Evolutionary conservation across 2,888 invertebrate genomes (phyloP), one percentile per base, ranked within the genome.

Genomic region (Leucophora obtusa): DNA sequence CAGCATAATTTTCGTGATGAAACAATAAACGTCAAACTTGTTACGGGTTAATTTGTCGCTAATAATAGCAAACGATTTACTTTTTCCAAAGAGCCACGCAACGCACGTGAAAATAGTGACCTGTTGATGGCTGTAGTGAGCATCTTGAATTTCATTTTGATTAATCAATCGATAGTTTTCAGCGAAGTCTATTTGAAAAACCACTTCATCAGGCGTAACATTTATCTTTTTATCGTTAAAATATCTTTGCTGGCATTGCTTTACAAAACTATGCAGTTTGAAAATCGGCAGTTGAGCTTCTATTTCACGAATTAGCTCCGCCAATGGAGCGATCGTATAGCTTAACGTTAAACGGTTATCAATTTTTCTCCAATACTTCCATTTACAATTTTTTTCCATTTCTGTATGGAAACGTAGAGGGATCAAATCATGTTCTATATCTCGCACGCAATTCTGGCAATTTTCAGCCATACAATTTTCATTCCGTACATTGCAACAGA

Each of bases 81-180:
- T 74, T 66, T 71, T 53, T 38, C 59, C 66, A 33, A 21, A 14
- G 7, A 69, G 43, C 70, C 74, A 71, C 18, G 60, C 74, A 56
- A 74, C 65, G 54, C 73, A 76, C n/a, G 76, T 76, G 56, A 65
- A 76, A 76, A n/a, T n/a, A n/a, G n/a, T n/a, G n/a, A n/a, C n/a
- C n/a, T n/a, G n/a, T n/a, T n/a, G n/a, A n/a, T n/a, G n/a, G n/a
- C n/a, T n/a, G n/a, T n/a, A n/a, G n/a, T n/a, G n/a, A n/a, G n/a
- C n/a, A n/a, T n/a, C n/a, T n/a, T n/a, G n/a, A n/a, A n/a, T n/a
- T n/a, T n/a, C n/a, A n/a, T n/a, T n/a, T n/a, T n/a, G n/a, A n/a
- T n/a, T n/a, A n/a, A n/a, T n/a, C n/a, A n/a, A n/a, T n/a, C n/a
- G n/a, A n/a, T n/a, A n/a, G n/a, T n/a, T n/a, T n/a, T n/a, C n/a